phyloP scores from a whole-genome alignment of 2,113 vertebrate species.

The Neomonachus schauinslandi region DNA sequence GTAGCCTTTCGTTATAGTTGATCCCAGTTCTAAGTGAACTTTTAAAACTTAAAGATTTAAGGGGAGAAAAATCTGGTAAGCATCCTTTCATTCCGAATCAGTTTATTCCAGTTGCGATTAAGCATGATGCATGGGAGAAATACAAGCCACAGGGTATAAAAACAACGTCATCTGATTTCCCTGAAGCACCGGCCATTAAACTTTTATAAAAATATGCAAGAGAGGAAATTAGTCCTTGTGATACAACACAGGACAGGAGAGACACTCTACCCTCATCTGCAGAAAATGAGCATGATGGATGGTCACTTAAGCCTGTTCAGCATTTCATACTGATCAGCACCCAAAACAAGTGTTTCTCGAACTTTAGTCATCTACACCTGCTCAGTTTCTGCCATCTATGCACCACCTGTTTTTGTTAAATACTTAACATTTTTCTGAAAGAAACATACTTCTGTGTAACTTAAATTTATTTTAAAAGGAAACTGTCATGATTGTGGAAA shows the following conservation, averaged over 20 bases:
- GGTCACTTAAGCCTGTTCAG: not conserved
- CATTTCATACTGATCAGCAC: not conserved
- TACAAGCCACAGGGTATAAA: not conserved
- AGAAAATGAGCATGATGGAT: not conserved
- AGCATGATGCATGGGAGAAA: not conserved
- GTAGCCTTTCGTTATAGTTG: not conserved
- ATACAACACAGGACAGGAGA: not conserved
- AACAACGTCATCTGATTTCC: not conserved
- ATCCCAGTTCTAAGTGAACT: not conserved
- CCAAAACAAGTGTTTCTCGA: not conserved
- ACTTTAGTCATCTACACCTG: not conserved
- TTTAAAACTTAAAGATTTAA: conserved; percentile 7
- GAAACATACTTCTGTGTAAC: not conserved
- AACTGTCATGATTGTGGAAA: not conserved
- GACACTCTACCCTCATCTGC: not conserved
- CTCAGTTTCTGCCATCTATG: not conserved
- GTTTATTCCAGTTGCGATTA: not conserved
- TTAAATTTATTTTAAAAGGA: conserved; percentile 15
- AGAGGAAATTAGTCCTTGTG: not conserved
- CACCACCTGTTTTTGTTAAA: not conserved
- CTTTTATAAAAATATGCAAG: not conserved
- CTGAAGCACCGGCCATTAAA: not conserved
- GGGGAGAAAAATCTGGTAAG: not conserved
- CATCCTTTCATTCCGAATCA: not conserved
- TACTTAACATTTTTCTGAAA: not conserved